Evolutionary conservation across 2,113 vertebrate species (phyloP), one percentile per base, ranked within the genome.

Genomic region (Barbus barbus): DNA sequence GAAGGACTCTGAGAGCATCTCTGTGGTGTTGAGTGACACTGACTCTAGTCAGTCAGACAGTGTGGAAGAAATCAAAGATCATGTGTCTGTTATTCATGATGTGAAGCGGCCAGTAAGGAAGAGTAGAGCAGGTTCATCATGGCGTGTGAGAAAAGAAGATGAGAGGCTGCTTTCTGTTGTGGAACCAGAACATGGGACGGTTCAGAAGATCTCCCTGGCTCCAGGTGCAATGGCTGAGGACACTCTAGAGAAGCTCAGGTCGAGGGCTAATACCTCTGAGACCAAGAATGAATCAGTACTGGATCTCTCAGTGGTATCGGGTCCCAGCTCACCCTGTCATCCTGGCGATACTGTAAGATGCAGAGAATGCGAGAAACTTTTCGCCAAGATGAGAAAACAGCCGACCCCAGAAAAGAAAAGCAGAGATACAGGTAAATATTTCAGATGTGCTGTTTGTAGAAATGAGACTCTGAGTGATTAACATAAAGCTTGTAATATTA

Each of bases 291-390:
- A 33, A 28, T 85, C 7, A 14, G 9, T 7, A 48, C 56, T 22
- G 86, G n/a, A 85, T 33, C 14, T 41, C 24, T 60, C 28, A 0
- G 69, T 60, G 24, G 22, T 9, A 14, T 87, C 86, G 0, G 86
- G 86, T 18, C 86, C 86, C 44, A 87, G 84, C 76, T 87, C 86
- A 0, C 86, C 86, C 1, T 26, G 22, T 60, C 4, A 1, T n/a
- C 38, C 53, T 20, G 24, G 14, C 53, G 4, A 48, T 69, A 51
- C 46, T 0, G 14, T 58, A 31, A 83, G 58, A 31, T 87, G 86
- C 69, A 67, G 36, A 56, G 36, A 36, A 2, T 87, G 86, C 3
- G 38, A 76, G 14, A 83, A 46, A 2, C 84, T 87, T 74, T 87
- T 85, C 9, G 9, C 36, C 38, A 83, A 80, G 31, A 80, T 85